These are phyloP conservation scores for Tyria jacobaeae DNA, from an alignment of 2,888 invertebrate species.

Conservation along the genomic window DNA sequence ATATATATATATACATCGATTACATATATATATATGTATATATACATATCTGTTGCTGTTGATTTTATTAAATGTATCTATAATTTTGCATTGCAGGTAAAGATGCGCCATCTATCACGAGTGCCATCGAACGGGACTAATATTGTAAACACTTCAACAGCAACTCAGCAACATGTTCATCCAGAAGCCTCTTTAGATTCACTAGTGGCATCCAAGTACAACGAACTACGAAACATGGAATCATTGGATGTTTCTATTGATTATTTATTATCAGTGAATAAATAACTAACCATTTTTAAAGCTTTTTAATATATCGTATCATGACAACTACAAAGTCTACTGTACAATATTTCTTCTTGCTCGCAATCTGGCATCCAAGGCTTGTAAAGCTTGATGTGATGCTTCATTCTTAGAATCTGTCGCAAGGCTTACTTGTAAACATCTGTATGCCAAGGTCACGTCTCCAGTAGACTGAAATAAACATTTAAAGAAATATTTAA, in stretches of 20 bases:
- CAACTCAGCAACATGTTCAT: constrained; percentile 58
- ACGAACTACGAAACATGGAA: constrained; percentile 70
- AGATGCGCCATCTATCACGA: constrained; percentile 64
- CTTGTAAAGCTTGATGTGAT: constrained; percentile 67
- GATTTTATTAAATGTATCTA: neutral
- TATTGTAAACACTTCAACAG: constrained; percentile 29
- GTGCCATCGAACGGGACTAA: constrained; percentile 59
- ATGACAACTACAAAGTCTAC: neutral
- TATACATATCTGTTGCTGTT: too few species aligned
- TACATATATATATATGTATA: too few species aligned
- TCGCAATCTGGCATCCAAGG: constrained; percentile 62
- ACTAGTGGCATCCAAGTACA: constrained; percentile 66
- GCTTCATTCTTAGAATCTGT: constrained; percentile 71
- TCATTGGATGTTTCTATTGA: constrained; percentile 69
- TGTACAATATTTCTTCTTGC: constrained; percentile 45
- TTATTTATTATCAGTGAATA: constrained; percentile 56
- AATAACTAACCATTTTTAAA: constrained; percentile 15
- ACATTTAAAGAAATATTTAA: constrained; percentile 1
- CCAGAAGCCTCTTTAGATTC: constrained; percentile 73
- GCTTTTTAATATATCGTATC: neutral
- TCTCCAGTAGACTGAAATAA: constrained; percentile 78
- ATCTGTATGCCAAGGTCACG: constrained; percentile 72
- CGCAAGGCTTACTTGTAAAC: constrained; percentile 76
- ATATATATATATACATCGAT: too few species aligned
- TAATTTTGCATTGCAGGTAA: constrained; percentile 60